A percentile compares a stretch with the other conserved stretches of the same genome.
Evolutionary conservation across 2,797 vertebrate species (phyloP).

Genomic region (Crocidura indochinensis): DNA sequence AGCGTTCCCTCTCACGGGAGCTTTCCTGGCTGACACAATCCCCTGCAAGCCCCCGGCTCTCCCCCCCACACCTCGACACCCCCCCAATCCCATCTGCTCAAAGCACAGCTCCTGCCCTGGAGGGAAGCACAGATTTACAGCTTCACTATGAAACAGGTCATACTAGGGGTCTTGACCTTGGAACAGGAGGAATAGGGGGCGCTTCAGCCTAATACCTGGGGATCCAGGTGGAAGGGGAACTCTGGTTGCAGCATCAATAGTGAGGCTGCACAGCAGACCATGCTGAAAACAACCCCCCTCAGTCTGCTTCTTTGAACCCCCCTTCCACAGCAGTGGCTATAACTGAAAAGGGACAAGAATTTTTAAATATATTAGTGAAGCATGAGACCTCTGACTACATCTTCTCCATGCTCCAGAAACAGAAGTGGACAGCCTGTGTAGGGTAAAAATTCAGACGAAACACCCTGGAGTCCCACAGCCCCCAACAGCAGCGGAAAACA

Average conservation of each 20-base stretch:
- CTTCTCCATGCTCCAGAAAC: background rate
- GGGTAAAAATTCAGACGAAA: background rate
- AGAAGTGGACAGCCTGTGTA: background rate
- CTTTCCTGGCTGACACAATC: slow-evolving; percentile 12
- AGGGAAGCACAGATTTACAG: background rate
- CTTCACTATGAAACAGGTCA: background rate
- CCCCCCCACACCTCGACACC: background rate
- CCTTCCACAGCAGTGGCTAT: background rate
- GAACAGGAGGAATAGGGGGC: background rate
- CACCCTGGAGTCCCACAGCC: background rate
- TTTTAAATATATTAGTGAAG: slow-evolving; percentile 30
- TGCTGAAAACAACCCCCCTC: slow-evolving; percentile 10
- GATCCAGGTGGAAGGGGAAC: background rate
- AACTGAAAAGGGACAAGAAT: slow-evolving; percentile 27
- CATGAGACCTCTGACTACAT: background rate
- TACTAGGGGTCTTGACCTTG: background rate
- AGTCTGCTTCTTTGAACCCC: background rate
- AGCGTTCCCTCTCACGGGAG: background rate
- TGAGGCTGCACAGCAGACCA: background rate
- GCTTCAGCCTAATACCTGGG: background rate
- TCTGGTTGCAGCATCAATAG: background rate
- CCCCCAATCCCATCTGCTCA: too few species aligned
- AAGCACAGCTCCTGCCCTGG: too few species aligned
- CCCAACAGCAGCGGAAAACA: slow-evolving; percentile 41
- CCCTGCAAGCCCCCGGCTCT: background rate